Evolutionary conservation across 1,140 invertebrate species (phyloP).

Genomic region (Drosophila virilis): DNA sequence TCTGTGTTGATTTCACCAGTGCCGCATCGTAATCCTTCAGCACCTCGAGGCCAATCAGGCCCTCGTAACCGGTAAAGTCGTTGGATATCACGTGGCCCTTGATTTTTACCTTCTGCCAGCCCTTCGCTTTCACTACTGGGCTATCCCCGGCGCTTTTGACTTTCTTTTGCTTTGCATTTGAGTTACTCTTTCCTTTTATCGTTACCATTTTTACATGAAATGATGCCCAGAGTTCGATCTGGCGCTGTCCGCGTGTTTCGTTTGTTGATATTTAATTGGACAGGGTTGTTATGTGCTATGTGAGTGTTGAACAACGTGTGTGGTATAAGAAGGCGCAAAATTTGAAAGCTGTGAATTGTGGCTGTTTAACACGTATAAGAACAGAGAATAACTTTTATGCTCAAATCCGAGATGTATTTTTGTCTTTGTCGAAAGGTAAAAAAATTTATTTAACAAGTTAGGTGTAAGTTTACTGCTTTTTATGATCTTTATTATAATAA

Average conservation of each 20-base stretch:
- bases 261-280: constrained; percentile 44
- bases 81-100: constrained; percentile 80
- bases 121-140: constrained; percentile 30
- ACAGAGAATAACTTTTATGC: no score
- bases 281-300: constrained; percentile 28
- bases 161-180: constrained; percentile 29
- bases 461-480: no score
- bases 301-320: constrained; percentile 10
- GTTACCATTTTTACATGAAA: constrained; percentile 22
- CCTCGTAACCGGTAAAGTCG: constrained; percentile 75
- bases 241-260: constrained; percentile 56
- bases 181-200: constrained; percentile 26
- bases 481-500: no score
- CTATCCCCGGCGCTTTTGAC: neutral
- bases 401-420: no score
- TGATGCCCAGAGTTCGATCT: constrained; percentile 1
- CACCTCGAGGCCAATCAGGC: constrained; percentile 80
- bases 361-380: no score
- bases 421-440: no score
- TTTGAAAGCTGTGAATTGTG: neutral
- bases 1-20: constrained; percentile 60
- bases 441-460: no score
- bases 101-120: constrained; percentile 81
- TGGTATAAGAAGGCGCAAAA: neutral
- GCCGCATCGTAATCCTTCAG: constrained; percentile 74